Evolutionary conservation across 2,888 invertebrate genomes (phyloP), one percentile per base, ranked within the genome.

Genomic region (Scaptomyza reducta): DNA sequence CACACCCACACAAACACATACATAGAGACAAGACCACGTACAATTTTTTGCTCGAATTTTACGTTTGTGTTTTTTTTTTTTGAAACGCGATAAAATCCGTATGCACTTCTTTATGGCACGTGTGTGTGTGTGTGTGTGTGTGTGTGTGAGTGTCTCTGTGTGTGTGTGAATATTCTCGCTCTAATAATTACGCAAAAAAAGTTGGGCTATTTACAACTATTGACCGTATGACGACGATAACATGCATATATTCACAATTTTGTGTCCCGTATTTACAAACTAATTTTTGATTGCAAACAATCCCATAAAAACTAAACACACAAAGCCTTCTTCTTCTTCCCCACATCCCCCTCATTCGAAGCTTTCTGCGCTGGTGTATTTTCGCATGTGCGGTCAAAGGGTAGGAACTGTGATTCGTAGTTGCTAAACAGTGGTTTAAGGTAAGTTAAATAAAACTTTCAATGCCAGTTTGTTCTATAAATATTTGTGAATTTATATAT

Each of bases 151-250:
- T 4, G 25, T 2, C 25, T 29, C 1, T 29, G 27, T 29, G n/a
- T 29, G 59, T 27, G 45, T 29, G 38, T 22, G 31, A 57, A 54
- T 45, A 55, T 61, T 75, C 56, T 70, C 68, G 83, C 83, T 79
- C 80, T 77, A 83, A 83, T 84, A 88, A 88, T 71, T 63, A 55
- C 42, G 64, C 58, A 71, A 82, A 82, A 82, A 74, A 67, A 66
- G 60, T 63, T 66, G 42, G 49, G 58, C 63, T 64, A 75, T 79
- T 66, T 79, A 50, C 49, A 76, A 54, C 66, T 59, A 67, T 71
- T 65, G 76, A 69, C 73, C 73, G 76, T 50, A 69, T 63, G 70
- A 31, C 31, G 31, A 63, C 63, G 64, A 51, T 64, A 33, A 60
- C 73, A 69, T 68, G 14, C 38, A 38, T 38, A 38, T 61, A 50